Evolutionary conservation across 2,797 vertebrate species (phyloP).

Genomic region (Bradypodion pumilum): DNA sequence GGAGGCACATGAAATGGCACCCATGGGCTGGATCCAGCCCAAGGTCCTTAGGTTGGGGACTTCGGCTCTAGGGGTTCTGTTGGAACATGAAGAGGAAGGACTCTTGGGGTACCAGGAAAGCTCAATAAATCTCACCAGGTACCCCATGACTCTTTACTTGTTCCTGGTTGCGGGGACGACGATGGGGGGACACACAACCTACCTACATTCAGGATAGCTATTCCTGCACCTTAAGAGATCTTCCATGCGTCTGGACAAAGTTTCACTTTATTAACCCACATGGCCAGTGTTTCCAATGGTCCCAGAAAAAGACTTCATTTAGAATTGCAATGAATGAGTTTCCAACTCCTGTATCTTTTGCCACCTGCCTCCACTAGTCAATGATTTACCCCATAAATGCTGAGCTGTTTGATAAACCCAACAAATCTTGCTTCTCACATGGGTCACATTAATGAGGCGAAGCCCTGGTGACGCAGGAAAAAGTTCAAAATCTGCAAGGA

Average conservation of each 20-base stretch:
- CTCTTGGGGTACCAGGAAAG: no score
- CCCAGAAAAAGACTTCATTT: no score
- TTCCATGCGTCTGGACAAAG: background rate
- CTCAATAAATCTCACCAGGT: no score
- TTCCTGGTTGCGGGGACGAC: no score
- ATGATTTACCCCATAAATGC: slow-evolving; percentile 54
- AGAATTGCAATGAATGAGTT: background rate
- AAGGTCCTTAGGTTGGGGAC: no score
- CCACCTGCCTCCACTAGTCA: background rate
- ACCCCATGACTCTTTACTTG: no score
- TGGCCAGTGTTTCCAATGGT: no score
- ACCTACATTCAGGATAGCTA: background rate
- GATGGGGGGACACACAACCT: background rate
- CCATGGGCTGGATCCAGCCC: no score
- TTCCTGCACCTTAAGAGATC: background rate
- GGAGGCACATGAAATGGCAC: no score
- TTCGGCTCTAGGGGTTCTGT: no score
- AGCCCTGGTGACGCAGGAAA: background rate
- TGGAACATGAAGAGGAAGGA: background rate
- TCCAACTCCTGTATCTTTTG: accelerated
- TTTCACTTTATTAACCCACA: no score
- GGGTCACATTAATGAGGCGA: background rate
- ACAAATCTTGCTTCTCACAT: accelerated
- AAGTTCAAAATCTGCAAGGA: background rate
- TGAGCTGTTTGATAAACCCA: background rate